These are phyloP conservation scores for Platyrinchus mystaceus DNA, from an alignment of 2,797 vertebrate genomes.

Conservation along the genomic window DNA sequence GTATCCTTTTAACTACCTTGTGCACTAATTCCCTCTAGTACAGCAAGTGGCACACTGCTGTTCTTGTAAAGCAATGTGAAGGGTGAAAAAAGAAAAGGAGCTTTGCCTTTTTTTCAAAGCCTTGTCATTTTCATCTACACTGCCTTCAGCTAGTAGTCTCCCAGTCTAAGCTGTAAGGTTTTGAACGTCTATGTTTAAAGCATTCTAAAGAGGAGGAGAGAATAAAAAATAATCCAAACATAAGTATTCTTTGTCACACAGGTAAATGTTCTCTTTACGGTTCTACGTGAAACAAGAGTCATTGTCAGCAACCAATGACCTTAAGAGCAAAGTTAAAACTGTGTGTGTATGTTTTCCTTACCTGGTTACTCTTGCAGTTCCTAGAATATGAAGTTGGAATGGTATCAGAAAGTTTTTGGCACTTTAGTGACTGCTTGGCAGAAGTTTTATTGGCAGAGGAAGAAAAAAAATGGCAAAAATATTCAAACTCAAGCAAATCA, in stretches of 20 bases:
- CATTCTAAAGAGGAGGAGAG: background rate
- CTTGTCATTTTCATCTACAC: background rate
- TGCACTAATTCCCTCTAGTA: background rate
- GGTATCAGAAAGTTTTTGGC: background rate
- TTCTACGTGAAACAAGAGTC: background rate
- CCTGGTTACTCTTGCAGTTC: background rate
- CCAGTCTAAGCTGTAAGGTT: background rate
- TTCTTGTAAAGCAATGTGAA: background rate
- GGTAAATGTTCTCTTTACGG: background rate
- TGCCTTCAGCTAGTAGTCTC: background rate
- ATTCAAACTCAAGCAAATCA: background rate
- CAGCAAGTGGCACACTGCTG: fast-evolving
- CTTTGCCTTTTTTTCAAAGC: background rate
- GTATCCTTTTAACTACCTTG: background rate
- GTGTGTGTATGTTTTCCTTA: background rate
- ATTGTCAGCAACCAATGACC: background rate
- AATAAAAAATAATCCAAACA: background rate
- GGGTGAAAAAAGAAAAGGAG: fast-evolving
- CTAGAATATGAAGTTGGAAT: background rate
- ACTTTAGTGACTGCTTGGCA: background rate
- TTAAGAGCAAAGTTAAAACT: background rate
- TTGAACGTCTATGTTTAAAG: background rate
- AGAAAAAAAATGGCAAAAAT: background rate
- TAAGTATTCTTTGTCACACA: background rate
- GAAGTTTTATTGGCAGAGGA: background rate